These are phyloP conservation scores for Nestor notabilis DNA, from an alignment of 2,113 vertebrate genomes.

Conservation along the genomic window DNA sequence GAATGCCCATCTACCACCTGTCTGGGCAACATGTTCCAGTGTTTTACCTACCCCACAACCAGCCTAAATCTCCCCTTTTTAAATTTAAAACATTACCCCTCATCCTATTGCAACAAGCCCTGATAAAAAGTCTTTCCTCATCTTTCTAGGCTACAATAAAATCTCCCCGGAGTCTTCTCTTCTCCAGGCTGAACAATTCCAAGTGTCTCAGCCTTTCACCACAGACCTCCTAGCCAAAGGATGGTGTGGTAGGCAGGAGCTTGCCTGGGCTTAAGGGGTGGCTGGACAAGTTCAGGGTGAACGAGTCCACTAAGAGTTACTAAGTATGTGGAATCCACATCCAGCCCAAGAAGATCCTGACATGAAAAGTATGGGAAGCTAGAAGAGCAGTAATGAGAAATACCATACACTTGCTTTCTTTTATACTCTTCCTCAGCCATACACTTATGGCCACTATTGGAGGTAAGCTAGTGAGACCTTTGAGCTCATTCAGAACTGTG, in stretches of 20 bases:
- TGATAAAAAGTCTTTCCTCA: not conserved
- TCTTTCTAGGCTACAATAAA: not conserved
- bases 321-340: not conserved
- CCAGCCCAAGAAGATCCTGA: not conserved
- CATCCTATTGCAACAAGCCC: not conserved
- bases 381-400: fast-evolving
- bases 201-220: not conserved
- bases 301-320: not conserved
- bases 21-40: not conserved
- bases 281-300: not conserved
- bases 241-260: not conserved
- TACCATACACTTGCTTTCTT: not conserved
- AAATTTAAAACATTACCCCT: not conserved
- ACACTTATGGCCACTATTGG: fast-evolving
- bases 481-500: not conserved
- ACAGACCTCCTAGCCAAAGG: not conserved
- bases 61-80: not conserved
- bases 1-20: not conserved
- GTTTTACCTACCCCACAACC: not conserved
- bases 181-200: not conserved
- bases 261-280: not conserved
- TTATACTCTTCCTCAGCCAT: not conserved
- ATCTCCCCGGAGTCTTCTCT: not conserved
- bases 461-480: not conserved
- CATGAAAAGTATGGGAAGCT: not conserved